Conservation (phyloP, 2,113 vertebrate species). For the Neodon shergylaensis region DNA sequence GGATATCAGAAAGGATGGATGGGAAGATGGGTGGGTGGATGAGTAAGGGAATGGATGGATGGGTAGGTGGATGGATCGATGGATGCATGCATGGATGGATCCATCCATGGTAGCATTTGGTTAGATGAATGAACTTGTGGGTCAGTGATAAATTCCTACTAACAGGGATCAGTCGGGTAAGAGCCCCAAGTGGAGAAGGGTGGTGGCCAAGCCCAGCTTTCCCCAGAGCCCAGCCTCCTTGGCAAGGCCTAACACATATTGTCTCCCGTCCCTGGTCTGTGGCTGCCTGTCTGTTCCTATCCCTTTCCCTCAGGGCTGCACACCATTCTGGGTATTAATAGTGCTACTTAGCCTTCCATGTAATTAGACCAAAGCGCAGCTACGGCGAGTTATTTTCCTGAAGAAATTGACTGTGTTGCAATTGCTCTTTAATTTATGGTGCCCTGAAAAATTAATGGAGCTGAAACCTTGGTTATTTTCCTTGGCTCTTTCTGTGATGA, state of each 20-base stretch:
- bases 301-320: not conserved
- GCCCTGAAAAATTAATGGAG: slow-evolving; percentile 73
- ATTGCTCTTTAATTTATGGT: slow-evolving; percentile 70
- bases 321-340: slow-evolving; percentile 41
- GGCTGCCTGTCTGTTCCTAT: not conserved
- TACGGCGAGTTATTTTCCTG: slow-evolving; percentile 30
- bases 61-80: rapidly evolving
- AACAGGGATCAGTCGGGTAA: not conserved
- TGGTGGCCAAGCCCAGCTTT: not conserved
- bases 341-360: slow-evolving; percentile 51
- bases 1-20: not conserved
- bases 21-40: not conserved
- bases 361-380: slow-evolving; percentile 48
- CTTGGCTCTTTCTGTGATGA: slow-evolving; percentile 43
- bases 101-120: no score
- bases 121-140: not conserved
- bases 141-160: not conserved
- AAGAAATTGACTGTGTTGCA: slow-evolving; percentile 54
- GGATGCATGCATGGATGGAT: no score
- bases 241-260: not conserved
- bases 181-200: not conserved
- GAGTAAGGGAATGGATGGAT: no score
- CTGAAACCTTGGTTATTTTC: slow-evolving; percentile 70
- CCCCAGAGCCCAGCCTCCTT: not conserved
- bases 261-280: rapidly evolving